Conservation (phyloP, 2,113 vertebrate genomes). For the Microcebus murinus region DNA sequence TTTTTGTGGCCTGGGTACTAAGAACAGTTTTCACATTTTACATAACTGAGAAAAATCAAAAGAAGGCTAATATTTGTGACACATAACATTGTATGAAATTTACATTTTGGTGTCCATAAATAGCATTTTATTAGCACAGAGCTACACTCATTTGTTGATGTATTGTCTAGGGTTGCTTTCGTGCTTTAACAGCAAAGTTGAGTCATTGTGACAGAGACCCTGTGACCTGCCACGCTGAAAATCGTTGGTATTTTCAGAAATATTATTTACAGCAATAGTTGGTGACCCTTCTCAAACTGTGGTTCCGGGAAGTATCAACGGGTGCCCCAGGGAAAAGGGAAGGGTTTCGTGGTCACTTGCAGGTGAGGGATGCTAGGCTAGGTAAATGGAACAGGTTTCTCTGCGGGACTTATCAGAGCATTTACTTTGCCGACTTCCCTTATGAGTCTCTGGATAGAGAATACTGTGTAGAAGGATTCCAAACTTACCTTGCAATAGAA, state of each 20-base stretch:
- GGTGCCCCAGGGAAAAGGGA: neutral
- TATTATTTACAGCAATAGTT: neutral
- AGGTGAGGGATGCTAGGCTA: neutral
- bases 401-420: neutral
- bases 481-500: neutral
- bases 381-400: neutral
- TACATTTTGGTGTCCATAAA: neutral
- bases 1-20: neutral
- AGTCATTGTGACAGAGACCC: neutral
- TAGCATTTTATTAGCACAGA: neutral
- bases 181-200: neutral
- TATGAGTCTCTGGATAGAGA: neutral
- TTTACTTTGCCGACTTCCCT: neutral
- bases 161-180: neutral
- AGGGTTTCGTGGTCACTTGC: neutral
- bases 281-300: neutral
- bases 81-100: neutral
- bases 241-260: neutral
- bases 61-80: neutral
- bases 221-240: neutral
- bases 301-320: neutral
- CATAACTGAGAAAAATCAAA: neutral
- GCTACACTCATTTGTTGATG: fast-evolving
- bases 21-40: neutral
- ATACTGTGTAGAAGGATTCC: neutral